A percentile compares a stretch with the other conserved stretches of the same genome.
phyloP scores from a whole-genome alignment of 2,888 invertebrate species.

The Pediacus dermestoides region DNA sequence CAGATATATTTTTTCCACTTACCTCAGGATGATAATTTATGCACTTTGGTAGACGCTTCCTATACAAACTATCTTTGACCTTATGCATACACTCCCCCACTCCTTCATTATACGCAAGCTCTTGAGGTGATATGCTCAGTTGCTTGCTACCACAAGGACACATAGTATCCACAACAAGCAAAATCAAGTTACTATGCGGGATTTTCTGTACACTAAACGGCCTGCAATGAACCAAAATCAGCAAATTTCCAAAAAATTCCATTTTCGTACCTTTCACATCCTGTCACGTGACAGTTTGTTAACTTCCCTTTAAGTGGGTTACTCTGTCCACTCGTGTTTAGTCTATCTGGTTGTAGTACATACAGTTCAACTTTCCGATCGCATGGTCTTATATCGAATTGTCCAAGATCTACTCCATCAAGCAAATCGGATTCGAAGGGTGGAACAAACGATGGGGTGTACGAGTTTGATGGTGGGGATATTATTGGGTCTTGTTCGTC shows the following conservation, averaged over 20 bases:
- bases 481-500: conserved; percentile 43
- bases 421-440: conserved; percentile 46
- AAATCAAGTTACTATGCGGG: conserved; percentile 82
- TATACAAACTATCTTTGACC: conserved; percentile 63
- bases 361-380: conserved; percentile 86
- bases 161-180: conserved; percentile 82
- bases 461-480: conserved; percentile 50
- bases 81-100: conserved; percentile 57
- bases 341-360: conserved; percentile 74
- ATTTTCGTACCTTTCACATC: conserved; percentile 70
- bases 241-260: conserved; percentile 4
- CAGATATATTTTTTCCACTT: too few species aligned
- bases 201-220: conserved; percentile 92
- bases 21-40: conserved; percentile 88
- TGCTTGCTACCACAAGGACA: conserved; percentile 87
- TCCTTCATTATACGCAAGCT: conserved; percentile 57
- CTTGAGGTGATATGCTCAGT: conserved; percentile 74
- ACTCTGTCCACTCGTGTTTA: conserved; percentile 72
- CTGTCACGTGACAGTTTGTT: conserved; percentile 82
- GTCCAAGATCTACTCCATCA: conserved; percentile 47
- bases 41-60: conserved; percentile 74
- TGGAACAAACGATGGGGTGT: conserved; percentile 44
- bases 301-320: conserved; percentile 85
- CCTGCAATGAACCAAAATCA: conserved; percentile 47
- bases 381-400: conserved; percentile 69